phyloP scores from a whole-genome alignment of 2,113 vertebrate genomes.

The Falco punctatus region DNA sequence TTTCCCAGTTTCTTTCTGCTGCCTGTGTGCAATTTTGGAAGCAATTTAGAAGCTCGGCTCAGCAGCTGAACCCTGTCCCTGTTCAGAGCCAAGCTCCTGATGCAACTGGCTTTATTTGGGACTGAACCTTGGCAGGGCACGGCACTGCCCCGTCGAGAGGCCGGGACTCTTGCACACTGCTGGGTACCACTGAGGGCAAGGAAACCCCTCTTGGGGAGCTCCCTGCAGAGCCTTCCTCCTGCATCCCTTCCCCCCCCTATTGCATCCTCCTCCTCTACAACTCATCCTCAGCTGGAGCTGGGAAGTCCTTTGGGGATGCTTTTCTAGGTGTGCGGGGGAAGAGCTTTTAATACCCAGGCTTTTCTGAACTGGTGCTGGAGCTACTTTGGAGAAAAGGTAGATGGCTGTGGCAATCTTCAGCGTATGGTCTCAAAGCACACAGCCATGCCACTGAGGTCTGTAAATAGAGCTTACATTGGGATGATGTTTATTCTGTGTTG shows the following conservation, averaged over 20 bases:
- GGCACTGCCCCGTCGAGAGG: neutral
- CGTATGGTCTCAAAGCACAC: accelerated
- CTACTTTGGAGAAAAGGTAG: neutral
- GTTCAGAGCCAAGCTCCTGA: neutral
- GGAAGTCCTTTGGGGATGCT: neutral
- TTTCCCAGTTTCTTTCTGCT: neutral
- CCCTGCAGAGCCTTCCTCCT: neutral
- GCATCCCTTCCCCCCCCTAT: no score
- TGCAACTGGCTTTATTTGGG: neutral
- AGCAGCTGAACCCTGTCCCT: neutral
- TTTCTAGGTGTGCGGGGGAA: neutral
- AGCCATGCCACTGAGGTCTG: neutral
- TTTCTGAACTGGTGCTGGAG: neutral
- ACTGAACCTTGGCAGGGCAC: neutral
- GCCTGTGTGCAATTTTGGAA: neutral
- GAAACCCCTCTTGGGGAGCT: neutral
- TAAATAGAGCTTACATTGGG: neutral
- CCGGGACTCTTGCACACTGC: neutral
- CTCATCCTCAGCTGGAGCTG: accelerated
- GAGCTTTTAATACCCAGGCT: neutral
- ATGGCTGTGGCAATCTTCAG: neutral
- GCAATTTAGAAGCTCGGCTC: neutral
- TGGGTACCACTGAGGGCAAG: accelerated
- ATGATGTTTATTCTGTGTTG: neutral
- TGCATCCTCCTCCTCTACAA: neutral